Evolutionary conservation across 2,888 invertebrate species (phyloP).

Genomic region (Hoplodrina blanda): DNA sequence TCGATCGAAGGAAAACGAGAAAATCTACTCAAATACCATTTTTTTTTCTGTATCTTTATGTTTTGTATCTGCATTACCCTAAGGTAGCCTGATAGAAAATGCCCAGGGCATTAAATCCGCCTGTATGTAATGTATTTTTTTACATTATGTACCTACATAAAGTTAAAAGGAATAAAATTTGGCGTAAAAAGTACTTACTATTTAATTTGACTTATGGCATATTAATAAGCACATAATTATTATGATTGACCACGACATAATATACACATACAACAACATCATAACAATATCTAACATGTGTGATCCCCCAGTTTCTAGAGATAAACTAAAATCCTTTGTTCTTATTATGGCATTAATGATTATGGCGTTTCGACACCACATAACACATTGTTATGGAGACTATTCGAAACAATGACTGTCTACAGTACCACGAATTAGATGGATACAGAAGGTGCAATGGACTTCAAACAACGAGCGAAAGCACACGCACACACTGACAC

Average conservation of each 20-base stretch:
- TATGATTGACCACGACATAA: conserved; percentile 27
- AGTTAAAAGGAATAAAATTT: too few relatives aligned
- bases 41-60: too few relatives aligned
- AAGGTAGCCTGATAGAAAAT: too few relatives aligned
- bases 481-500: neutral
- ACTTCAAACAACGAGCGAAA: neutral
- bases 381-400: conserved; percentile 51
- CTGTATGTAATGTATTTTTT: too few relatives aligned
- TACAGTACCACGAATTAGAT: conserved; percentile 4
- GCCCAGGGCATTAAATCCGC: too few relatives aligned
- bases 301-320: conserved; percentile 35
- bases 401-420: conserved; percentile 31
- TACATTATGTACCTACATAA: too few relatives aligned
- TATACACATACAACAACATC: conserved; percentile 11
- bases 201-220: neutral
- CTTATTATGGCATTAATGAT: conserved; percentile 55
- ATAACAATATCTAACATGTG: conserved; percentile 15
- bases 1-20: neutral
- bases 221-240: conserved; percentile 21
- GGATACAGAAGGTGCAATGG: conserved; percentile 1
- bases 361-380: conserved; percentile 53
- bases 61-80: too few relatives aligned
- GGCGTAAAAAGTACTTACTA: too few relatives aligned
- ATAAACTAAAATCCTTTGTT: conserved; percentile 58
- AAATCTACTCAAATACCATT: neutral